Percentiles rank a stretch among this genome's conserved stretches.
phyloP scores from a whole-genome alignment of 2,797 vertebrate genomes.

The Manis crassicaudata region DNA sequence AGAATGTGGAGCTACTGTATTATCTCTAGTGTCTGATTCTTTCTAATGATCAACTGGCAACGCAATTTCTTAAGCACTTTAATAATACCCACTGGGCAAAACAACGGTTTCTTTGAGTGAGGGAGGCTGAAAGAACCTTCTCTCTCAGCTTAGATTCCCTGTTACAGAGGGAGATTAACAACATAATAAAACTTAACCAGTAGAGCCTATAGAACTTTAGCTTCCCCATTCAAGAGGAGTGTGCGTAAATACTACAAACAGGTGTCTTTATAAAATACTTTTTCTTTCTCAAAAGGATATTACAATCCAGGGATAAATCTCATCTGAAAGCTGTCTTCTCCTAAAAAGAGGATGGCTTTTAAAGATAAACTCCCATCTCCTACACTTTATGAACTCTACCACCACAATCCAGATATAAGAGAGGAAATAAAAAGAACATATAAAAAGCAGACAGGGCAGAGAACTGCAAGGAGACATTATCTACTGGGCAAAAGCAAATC shows the following conservation, averaged over 20 bases:
- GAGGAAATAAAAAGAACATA: not conserved
- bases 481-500: not conserved
- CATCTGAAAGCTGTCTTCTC: slow-evolving; percentile 17
- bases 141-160: not conserved
- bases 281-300: not conserved
- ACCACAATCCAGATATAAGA: not conserved
- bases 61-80: slow-evolving; percentile 13
- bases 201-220: not conserved
- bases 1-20: not conserved
- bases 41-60: slow-evolving; percentile 1
- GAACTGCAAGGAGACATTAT: not conserved
- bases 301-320: not conserved
- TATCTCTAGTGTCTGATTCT: not conserved
- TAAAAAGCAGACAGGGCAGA: not conserved
- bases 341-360: not conserved
- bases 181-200: not conserved
- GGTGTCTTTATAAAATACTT: not conserved
- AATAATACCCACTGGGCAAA: not conserved
- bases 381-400: not conserved
- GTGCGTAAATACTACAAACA: not conserved
- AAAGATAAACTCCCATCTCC: not conserved
- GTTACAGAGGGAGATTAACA: not conserved
- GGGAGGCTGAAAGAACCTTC: not conserved
- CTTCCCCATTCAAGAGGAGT: not conserved
- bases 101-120: not conserved